A percentile compares a stretch with the other conserved stretches of the same genome.
Evolutionary conservation across 2,797 vertebrate genomes (phyloP).

Genomic region (Leuciscus waleckii): DNA sequence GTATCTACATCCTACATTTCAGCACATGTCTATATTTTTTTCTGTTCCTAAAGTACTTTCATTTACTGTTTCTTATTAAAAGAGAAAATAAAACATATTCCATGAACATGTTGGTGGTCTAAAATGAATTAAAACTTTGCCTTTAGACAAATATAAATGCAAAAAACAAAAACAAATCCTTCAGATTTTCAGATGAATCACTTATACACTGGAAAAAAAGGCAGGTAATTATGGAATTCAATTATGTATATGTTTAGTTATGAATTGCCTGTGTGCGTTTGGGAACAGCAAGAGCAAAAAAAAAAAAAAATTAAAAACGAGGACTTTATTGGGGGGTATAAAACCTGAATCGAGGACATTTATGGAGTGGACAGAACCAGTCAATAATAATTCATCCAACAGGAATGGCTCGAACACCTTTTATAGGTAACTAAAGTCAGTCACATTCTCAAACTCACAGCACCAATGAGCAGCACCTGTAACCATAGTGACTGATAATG

Average conservation of each 20-base stretch:
- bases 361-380: too few relatives aligned
- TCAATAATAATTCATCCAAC: not conserved
- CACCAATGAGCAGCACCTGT: not conserved
- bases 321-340: too few relatives aligned
- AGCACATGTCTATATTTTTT: not conserved
- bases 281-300: not conserved
- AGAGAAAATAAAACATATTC: not conserved
- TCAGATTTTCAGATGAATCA: not conserved
- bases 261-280: not conserved
- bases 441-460: not conserved
- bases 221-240: not conserved
- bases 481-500: constrained; percentile 6
- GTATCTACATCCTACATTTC: not conserved
- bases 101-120: not conserved
- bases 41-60: not conserved
- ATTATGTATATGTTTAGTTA: not conserved
- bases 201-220: not conserved
- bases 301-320: not conserved
- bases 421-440: not conserved
- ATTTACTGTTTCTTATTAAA: not conserved
- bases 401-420: not conserved
- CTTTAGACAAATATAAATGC: not conserved
- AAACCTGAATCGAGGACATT: too few relatives aligned
- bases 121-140: constrained; percentile 1
- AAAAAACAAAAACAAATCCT: not conserved